Evolutionary conservation across 1,140 invertebrate genomes (phyloP), one percentile per base, ranked within the genome.

Genomic region (Bacillus rossius): DNA sequence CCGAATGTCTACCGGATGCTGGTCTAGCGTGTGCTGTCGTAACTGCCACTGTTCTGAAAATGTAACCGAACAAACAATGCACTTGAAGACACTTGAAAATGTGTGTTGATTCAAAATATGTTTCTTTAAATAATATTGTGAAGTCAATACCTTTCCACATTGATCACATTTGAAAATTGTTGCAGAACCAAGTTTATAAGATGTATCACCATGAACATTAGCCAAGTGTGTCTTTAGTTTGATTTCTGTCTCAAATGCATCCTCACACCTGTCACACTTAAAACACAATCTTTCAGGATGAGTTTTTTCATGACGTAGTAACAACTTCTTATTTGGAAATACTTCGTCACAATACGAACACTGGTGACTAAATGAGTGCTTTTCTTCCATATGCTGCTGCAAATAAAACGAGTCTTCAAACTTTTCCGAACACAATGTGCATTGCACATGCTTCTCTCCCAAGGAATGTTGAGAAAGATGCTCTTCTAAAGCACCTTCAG

Each of bases 101-200:
- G 43, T 53, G 17, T 59, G 25, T 25, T 50, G 23, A 50, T 53
- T 50, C 23, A 17, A 23, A 17, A 59, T 16, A 47, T 59, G 57
- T 4, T 51, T 25, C 41, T 59, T 59, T 25, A 59, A 37, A 45
- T 59, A 53, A 45, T 59, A 26, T 38, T 53, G 45, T 26, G 57
- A 43, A 43, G 43, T 53, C 29, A 53, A 29, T 29, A 53, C 47
- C 38, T 52, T 52, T 16, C 17, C 22, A 20, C 57, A 59, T 16
- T 43, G 41, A 19, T 52, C 42, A 25, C 57, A 59, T 38, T 54
- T 52, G 29, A 19, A 59, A 25, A 34, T 41, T 14, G 45, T 59
- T 1, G 19, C 19, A 34, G 25, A 38, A 17, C 22, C 3, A 2
- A 43, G 14, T 10, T 22, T 16, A 37, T 37, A 26, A 10, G 14